These are phyloP conservation scores for Venturia canescens DNA, from an alignment of 1,140 invertebrate species.

Conservation along the genomic window DNA sequence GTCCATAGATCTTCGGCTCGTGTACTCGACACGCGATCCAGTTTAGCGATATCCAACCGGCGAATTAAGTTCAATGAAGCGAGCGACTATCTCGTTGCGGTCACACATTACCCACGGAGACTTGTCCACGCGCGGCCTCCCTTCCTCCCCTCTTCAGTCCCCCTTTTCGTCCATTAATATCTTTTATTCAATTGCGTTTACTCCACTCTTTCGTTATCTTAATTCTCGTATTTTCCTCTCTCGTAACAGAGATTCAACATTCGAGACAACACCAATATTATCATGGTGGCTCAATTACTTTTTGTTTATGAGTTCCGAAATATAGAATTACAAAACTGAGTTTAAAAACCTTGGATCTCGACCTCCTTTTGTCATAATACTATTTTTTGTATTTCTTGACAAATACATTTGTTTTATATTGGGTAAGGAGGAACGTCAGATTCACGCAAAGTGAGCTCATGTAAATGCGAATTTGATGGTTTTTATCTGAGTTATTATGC, in stretches of 20 bases:
- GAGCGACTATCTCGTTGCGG: background rate
- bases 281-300: too few relatives aligned
- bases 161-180: background rate
- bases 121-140: constrained; percentile 17
- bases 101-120: constrained; percentile 38
- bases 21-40: constrained; percentile 49
- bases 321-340: background rate
- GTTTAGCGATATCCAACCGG: constrained; percentile 51
- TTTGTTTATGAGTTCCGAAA: background rate
- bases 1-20: constrained; percentile 24
- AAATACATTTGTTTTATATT: too few relatives aligned
- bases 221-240: background rate
- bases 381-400: too few relatives aligned
- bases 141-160: background rate
- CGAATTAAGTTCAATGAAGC: constrained; percentile 64
- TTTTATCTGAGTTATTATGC: too few relatives aligned
- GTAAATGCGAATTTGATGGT: too few relatives aligned
- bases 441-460: too few relatives aligned
- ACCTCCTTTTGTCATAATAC: background rate
- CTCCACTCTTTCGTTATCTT: background rate
- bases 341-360: background rate
- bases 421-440: too few relatives aligned
- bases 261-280: background rate
- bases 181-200: constrained; percentile 30
- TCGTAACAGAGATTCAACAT: constrained; percentile 6